Evolutionary conservation across 1,140 invertebrate genomes (phyloP).

Genomic region (Ceratina australensis): DNA sequence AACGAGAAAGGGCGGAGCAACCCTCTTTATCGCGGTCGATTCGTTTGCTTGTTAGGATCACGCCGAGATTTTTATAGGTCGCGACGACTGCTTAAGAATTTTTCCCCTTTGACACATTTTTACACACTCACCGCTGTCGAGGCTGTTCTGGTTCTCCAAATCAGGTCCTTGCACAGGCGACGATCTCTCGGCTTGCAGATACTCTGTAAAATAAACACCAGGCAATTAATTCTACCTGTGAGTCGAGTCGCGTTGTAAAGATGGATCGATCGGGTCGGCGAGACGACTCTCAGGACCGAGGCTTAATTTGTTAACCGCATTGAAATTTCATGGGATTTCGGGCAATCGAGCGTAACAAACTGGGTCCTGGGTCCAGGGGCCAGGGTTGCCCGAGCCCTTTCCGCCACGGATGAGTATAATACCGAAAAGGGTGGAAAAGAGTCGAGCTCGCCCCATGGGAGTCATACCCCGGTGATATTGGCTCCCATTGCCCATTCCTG

Average conservation of each 20-base stretch:
- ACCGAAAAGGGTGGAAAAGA: slow-evolving; percentile 66
- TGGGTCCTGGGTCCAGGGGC: slow-evolving; percentile 35
- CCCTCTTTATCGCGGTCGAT: slow-evolving; percentile 42
- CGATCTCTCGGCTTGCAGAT: slow-evolving; percentile 58
- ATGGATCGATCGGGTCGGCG: too few relatives aligned
- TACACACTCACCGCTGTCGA: slow-evolving; percentile 71
- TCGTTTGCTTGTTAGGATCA: slow-evolving; percentile 37
- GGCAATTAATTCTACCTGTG: too few relatives aligned
- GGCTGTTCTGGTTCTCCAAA: slow-evolving; percentile 73
- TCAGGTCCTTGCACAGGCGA: slow-evolving; percentile 65
- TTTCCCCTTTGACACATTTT: background rate
- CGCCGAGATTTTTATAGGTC: slow-evolving; percentile 33
- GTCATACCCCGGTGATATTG: slow-evolving; percentile 66
- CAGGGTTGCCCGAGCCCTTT: slow-evolving; percentile 46
- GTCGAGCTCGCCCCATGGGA: slow-evolving; percentile 53
- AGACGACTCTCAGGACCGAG: too few relatives aligned
- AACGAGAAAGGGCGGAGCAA: slow-evolving; percentile 27
- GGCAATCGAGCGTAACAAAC: slow-evolving; percentile 60
- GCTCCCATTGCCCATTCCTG: slow-evolving; percentile 66
- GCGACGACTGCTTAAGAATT: slow-evolving; percentile 13
- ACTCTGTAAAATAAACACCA: slow-evolving; percentile 64
- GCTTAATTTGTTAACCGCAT: slow-evolving; percentile 25
- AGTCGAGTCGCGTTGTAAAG: too few relatives aligned
- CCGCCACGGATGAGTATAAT: slow-evolving; percentile 60
- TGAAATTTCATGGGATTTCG: slow-evolving; percentile 65